phyloP scores from a whole-genome alignment of 1,140 invertebrate genomes.

The Drosophila chauvacae region DNA sequence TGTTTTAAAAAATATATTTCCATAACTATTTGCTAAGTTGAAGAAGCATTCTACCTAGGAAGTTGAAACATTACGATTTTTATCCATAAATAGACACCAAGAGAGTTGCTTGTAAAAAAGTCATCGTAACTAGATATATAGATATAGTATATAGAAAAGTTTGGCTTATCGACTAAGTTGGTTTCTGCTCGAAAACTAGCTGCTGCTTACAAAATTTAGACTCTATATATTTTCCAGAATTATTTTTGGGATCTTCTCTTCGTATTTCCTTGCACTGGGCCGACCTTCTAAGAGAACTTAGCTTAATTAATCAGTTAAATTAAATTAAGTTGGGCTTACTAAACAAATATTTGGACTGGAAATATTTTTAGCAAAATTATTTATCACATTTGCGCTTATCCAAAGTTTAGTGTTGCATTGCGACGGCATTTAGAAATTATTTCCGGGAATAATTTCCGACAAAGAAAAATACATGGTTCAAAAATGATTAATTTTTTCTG shows the following conservation, averaged over 20 bases:
- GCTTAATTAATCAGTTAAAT: constrained; percentile 32
- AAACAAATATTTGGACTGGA: constrained; percentile 54
- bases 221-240: constrained; percentile 22
- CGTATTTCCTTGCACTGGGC: constrained; percentile 25
- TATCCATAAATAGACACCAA: constrained; percentile 78
- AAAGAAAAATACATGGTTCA: constrained; percentile 45
- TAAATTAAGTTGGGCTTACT: constrained; percentile 57
- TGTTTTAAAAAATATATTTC: constrained; percentile 36
- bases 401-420: constrained; percentile 45
- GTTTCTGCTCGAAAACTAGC: constrained; percentile 71
- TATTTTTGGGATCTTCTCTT: neutral
- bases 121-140: constrained; percentile 36
- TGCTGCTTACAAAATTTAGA: constrained; percentile 52
- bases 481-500: constrained; percentile 29
- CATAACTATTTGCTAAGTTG: constrained; percentile 67
- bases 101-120: constrained; percentile 72
- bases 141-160: constrained; percentile 56
- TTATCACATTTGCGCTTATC: constrained; percentile 81
- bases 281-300: constrained; percentile 32
- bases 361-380: constrained; percentile 76
- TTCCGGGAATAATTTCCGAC: constrained; percentile 46
- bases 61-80: constrained; percentile 55
- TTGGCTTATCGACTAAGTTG: constrained; percentile 63
- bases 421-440: constrained; percentile 60
- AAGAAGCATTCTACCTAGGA: constrained; percentile 75